Evolutionary conservation across 1,140 invertebrate genomes (phyloP).

Genomic region (Drosophila yakuba): DNA sequence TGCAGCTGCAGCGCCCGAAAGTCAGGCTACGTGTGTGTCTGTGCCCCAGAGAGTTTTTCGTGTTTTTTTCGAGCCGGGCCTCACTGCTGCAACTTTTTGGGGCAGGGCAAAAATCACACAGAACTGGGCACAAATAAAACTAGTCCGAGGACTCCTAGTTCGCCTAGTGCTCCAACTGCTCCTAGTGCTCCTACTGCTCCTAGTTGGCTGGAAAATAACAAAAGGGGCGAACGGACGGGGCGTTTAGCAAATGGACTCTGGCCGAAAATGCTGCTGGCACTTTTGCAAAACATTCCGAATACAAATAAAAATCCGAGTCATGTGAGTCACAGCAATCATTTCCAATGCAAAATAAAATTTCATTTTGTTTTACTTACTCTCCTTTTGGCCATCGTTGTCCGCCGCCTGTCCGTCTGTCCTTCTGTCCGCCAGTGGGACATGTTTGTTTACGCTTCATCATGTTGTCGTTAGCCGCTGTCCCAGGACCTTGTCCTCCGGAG

Average conservation of each 20-base stretch:
- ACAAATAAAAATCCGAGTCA: conserved; percentile 79
- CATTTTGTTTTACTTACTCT: conserved; percentile 79
- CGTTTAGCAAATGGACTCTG: conserved; percentile 78
- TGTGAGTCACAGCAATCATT: conserved; percentile 65
- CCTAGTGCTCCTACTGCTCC: conserved; percentile 28
- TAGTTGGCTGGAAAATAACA: conserved; percentile 47
- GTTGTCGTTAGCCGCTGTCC: conserved; percentile 72
- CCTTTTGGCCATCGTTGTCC: conserved; percentile 6
- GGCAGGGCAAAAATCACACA: conserved; percentile 71
- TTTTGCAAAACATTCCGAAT: conserved; percentile 80
- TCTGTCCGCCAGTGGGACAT: conserved; percentile 73
- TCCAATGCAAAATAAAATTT: conserved; percentile 81
- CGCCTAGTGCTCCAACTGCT: no score
- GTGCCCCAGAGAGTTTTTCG: conserved; percentile 49
- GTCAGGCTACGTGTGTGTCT: conserved; percentile 61
- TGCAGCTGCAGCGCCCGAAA: conserved; percentile 60
- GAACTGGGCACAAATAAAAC: conserved; percentile 41
- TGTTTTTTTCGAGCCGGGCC: conserved; percentile 38
- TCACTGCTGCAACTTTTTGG: conserved; percentile 60
- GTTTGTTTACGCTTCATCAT: conserved; percentile 83
- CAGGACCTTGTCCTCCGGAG: conserved; percentile 25
- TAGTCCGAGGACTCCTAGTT: conserved; percentile 2
- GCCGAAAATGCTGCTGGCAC: conserved; percentile 78
- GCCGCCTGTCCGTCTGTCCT: conserved; percentile 62
- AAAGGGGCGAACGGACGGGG: conserved; percentile 3